A percentile compares a stretch with the other conserved stretches of the same genome.
phyloP scores from a whole-genome alignment of 2,888 invertebrate species.

The Caenorhabditis virilis region DNA sequence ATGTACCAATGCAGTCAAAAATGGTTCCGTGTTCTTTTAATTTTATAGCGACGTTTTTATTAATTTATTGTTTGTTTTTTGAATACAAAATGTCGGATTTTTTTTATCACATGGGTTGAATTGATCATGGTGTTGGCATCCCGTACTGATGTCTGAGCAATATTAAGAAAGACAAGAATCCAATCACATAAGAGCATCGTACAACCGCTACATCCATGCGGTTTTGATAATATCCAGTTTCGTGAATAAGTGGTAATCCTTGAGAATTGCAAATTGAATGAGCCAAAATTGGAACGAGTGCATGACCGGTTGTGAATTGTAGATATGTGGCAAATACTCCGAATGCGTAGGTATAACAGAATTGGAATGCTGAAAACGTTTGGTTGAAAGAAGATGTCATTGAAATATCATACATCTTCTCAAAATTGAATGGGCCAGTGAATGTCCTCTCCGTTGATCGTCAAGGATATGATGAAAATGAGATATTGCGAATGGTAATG shows the following conservation, averaged over 20 bases:
- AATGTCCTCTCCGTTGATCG: conserved; percentile 54
- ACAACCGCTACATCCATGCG: too few species aligned
- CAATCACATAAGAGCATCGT: too few species aligned
- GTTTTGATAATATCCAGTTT: too few species aligned
- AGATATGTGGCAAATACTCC: conserved; percentile 66
- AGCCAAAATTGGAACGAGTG: conserved; percentile 59
- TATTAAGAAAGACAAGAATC: too few species aligned
- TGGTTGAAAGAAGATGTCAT: conserved; percentile 2
- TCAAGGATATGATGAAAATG: conserved; percentile 64
- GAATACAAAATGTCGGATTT: too few species aligned
- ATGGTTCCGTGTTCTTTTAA: too few species aligned
- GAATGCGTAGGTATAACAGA: conserved; percentile 67
- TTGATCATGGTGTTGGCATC: too few species aligned
- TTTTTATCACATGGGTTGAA: too few species aligned
- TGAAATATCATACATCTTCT: conserved; percentile 39
- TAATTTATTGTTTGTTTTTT: too few species aligned
- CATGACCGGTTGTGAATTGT: conserved; percentile 53
- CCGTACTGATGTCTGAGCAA: too few species aligned
- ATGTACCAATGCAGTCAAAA: too few species aligned
- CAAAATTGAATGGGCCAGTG: conserved; percentile 36
- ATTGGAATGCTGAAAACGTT: conserved; percentile 61
- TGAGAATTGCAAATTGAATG: conserved; percentile 65
- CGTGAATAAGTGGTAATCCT: conserved; percentile 58
- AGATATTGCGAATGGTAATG: conserved; percentile 59
- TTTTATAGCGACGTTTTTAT: too few species aligned